Percentiles rank a stretch among this genome's conserved stretches.
Conservation (phyloP, 53 echinoderm and acorn worm genomes). For the Paelopatides confundens region DNA sequence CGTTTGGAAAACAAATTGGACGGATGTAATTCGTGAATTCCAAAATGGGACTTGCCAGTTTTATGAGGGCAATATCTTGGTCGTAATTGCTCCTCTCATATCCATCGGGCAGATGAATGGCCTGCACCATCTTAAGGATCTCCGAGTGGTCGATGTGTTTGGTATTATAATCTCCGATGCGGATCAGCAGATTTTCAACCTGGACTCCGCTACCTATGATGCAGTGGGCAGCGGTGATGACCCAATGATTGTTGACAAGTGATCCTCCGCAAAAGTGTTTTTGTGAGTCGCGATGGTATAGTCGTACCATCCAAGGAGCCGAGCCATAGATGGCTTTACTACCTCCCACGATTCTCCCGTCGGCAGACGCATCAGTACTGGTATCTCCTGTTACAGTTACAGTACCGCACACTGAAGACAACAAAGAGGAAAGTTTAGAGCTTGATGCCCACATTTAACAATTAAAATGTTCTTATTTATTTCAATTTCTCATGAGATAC, state of each 20-base stretch:
- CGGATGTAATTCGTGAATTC: conserved; percentile 70
- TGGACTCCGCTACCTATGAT: conserved; percentile 1
- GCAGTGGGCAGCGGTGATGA: conserved; percentile 83
- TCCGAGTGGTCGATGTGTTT: conserved; percentile 59
- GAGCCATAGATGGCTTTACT: conserved; percentile 70
- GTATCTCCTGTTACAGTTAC: conserved; percentile 62
- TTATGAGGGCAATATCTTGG: conserved; percentile 79
- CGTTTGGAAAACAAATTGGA: conserved; percentile 79
- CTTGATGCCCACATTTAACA: no score
- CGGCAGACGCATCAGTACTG: not conserved
- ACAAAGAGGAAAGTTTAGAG: not conserved
- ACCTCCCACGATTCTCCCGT: conserved; percentile 69
- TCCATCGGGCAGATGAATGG: conserved; percentile 55
- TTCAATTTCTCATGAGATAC: no score
- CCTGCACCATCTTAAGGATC: conserved; percentile 21
- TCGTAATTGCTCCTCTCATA: conserved; percentile 64
- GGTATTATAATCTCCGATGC: conserved; percentile 82
- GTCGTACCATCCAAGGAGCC: conserved; percentile 79
- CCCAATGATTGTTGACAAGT: conserved; percentile 80
- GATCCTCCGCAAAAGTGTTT: conserved; percentile 76
- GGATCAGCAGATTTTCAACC: conserved; percentile 46
- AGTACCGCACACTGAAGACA: conserved; percentile 25
- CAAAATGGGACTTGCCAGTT: conserved; percentile 50
- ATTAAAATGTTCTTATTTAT: no score
- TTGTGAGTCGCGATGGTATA: conserved; percentile 38